Evolutionary conservation across 1,140 invertebrate species (phyloP).

Genomic region (Nasonia longicornis): DNA sequence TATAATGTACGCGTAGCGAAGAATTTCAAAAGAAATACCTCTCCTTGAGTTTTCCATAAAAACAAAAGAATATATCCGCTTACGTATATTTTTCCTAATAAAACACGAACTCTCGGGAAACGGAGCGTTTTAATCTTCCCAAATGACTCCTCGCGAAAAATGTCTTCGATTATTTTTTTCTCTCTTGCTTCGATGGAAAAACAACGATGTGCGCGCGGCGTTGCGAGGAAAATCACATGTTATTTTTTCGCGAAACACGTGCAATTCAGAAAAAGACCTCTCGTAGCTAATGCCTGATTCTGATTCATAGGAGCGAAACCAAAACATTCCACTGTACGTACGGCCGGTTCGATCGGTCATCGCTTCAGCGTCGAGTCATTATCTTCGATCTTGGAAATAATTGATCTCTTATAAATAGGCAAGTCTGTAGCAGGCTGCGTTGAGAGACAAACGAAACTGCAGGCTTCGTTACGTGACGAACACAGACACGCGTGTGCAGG

Average conservation of each 20-base stretch:
- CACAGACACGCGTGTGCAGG: no score
- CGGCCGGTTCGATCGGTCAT: not conserved
- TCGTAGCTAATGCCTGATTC: not conserved
- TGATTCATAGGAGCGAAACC: not conserved
- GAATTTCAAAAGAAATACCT: not conserved
- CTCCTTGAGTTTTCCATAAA: no score
- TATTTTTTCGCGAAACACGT: not conserved
- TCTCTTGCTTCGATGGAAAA: not conserved
- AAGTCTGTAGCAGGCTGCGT: no score
- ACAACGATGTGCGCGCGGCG: not conserved
- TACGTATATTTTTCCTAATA: not conserved
- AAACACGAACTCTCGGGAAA: not conserved
- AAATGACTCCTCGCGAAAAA: no score
- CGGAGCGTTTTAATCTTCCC: not conserved
- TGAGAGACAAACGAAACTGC: no score
- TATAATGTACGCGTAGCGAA: not conserved
- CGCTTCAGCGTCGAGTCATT: not conserved
- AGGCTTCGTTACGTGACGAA: no score
- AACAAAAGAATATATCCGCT: not conserved
- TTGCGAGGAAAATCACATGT: not conserved
- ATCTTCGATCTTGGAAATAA: not conserved
- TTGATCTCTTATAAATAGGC: not conserved
- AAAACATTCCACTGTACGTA: not conserved
- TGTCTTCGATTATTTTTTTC: no score
- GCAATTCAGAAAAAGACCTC: not conserved